A percentile compares a stretch with the other conserved stretches of the same genome.
These are phyloP conservation scores for Eristalis arbustorum DNA, from an alignment of 2,888 invertebrate genomes.

Conservation along the genomic window DNA sequence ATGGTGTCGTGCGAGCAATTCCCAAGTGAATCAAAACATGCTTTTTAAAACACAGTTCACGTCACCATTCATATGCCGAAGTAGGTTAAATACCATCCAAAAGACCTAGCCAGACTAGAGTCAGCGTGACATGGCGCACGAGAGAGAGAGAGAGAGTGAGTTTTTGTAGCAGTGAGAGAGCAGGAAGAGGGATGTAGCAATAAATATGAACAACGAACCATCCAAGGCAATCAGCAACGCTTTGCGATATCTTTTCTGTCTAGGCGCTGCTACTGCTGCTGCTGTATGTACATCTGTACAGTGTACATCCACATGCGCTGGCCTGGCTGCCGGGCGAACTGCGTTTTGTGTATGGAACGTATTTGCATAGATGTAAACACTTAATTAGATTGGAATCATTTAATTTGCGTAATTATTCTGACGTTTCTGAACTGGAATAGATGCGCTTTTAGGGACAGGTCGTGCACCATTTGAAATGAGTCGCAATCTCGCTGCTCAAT, in stretches of 20 bases:
- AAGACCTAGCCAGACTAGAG: conserved; percentile 46
- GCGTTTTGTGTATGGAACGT: conserved; percentile 12
- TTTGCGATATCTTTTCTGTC: conserved; percentile 40
- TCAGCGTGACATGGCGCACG: background rate
- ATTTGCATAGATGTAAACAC: conserved; percentile 63
- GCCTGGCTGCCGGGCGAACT: background rate
- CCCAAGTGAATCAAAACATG: conserved; percentile 50
- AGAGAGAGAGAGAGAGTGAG: background rate
- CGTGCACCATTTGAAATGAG: conserved; percentile 40
- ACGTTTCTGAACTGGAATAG: conserved; percentile 52
- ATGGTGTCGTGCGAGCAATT: conserved; percentile 34
- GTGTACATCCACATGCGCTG: background rate
- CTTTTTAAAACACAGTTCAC: conserved; percentile 61
- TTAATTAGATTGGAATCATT: conserved; percentile 67
- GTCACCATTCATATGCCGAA: conserved; percentile 55
- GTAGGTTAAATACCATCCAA: conserved; percentile 67
- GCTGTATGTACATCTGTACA: background rate
- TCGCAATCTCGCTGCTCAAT: conserved; percentile 35
- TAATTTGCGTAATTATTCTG: conserved; percentile 68
- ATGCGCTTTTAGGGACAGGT: conserved; percentile 46
- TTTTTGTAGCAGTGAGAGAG: background rate
- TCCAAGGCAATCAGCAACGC: conserved; percentile 55
- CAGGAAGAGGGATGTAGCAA: background rate
- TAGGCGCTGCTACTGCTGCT: conserved; percentile 10
- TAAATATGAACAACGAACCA: conserved; percentile 40